phyloP scores from a whole-genome alignment of 2,888 invertebrate genomes.

The Scaptomyza tumidula region DNA sequence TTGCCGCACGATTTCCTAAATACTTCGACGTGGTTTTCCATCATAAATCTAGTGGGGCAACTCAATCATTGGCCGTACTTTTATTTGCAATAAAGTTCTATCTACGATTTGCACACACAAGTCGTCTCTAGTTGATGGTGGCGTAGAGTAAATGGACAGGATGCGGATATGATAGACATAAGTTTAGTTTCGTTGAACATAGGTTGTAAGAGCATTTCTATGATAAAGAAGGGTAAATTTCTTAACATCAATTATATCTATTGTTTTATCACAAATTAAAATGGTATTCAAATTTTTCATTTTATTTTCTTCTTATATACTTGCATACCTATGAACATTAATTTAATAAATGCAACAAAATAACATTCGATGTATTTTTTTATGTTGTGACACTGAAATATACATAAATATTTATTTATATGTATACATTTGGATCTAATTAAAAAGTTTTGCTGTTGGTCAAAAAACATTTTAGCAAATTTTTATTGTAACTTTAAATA shows the following conservation, averaged over 20 bases:
- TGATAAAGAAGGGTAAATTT: no score
- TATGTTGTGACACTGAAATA: not conserved
- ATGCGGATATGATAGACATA: not conserved
- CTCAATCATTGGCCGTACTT: slow-evolving; percentile 52
- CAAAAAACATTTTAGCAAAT: not conserved
- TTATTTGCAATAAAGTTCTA: slow-evolving; percentile 40
- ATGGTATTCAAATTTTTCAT: not conserved
- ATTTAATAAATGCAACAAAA: no score
- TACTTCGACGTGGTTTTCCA: slow-evolving; percentile 58
- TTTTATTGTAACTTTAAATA: not conserved
- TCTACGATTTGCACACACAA: slow-evolving; percentile 34
- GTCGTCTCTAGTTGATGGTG: not conserved
- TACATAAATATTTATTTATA: not conserved
- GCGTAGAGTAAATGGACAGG: not conserved
- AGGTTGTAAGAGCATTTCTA: no score
- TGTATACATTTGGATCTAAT: not conserved
- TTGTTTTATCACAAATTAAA: no score
- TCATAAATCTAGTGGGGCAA: slow-evolving; percentile 58
- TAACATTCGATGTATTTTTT: not conserved
- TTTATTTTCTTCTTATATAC: no score
- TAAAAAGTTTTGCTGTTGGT: not conserved
- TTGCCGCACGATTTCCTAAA: slow-evolving; percentile 45
- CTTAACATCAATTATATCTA: not conserved
- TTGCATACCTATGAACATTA: no score
- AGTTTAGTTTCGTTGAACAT: not conserved